Base-by-base conservation (phyloP, 1,140 invertebrate species). In the Brachionus paranguensis region DNA sequence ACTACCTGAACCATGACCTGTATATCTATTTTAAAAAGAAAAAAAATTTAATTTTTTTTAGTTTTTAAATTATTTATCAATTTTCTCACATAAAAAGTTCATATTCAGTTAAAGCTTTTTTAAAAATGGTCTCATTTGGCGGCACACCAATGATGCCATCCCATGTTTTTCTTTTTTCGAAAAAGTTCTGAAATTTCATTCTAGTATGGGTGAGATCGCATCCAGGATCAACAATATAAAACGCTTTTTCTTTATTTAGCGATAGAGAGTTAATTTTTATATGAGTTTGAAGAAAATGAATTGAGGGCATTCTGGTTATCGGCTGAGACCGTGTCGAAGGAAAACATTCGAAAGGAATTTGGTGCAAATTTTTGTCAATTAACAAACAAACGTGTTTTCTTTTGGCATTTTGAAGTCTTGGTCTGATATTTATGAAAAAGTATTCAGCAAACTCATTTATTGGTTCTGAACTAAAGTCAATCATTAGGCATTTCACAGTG, bases 1-100 rank as follows among this genome's bases (percentile, higher is more conserved):
- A 78, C 91, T 91, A 3, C 94, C 94, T 88, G 91, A 92, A 4
- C 93, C 93, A 90, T 95, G 94, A 3, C 94, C 94, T 88, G 91
- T 92, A 88, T 94, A 94, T 10, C 90, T 89, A 85, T 20, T 10
- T 20, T 5, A 55, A 14, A 33, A 37, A 72, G 10, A 20, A 43
- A 12, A n/a, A 43, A 65, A n/a, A 43, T 12, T 65, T 65, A 14
- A 8, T 10, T 33, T n/a, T 72, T 37, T 33, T 29, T 17, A 8
- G 33, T 45, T 17, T 43, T 64, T 45, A 3, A 12, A 47, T n/a
- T 47, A 47, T 47, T 55, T 24, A 17, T 60, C 3, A 64, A 29
- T 14, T 68, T 17, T 12, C 60, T 83, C 43, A 83, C 81, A 83
- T 68, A 20, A 83, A 68, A 43, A 83, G 37, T 17, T 83, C 64